A percentile compares a stretch with the other conserved stretches of the same genome.
Conservation (phyloP, 2,888 invertebrate genomes). For the Eristalis tenax region DNA sequence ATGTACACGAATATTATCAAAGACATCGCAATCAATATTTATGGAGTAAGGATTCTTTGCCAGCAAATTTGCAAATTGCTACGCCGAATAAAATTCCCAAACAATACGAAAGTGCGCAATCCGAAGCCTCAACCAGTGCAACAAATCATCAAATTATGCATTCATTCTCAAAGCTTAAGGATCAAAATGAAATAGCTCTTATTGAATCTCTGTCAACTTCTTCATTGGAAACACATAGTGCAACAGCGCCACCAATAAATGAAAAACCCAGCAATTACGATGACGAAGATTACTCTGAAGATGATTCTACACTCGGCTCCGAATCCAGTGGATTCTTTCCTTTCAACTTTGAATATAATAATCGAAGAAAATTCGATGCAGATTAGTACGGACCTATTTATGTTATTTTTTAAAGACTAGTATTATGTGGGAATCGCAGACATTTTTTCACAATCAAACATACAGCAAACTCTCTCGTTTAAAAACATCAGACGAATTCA, state of each 20-base stretch:
- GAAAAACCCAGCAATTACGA: slow-evolving; percentile 66
- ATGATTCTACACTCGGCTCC: slow-evolving; percentile 49
- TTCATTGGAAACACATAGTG: slow-evolving; percentile 39
- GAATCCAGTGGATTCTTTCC: slow-evolving; percentile 68
- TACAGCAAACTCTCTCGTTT: background rate
- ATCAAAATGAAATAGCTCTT: slow-evolving; percentile 42
- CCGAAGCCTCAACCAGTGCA: slow-evolving; percentile 34
- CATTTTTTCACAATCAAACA: slow-evolving; percentile 35
- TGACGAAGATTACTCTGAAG: slow-evolving; percentile 69
- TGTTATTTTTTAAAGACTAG: slow-evolving; percentile 62
- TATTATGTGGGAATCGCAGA: slow-evolving; percentile 52
- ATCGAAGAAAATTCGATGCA: slow-evolving; percentile 67
- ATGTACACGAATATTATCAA: slow-evolving; percentile 79
- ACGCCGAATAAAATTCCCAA: slow-evolving; percentile 19
- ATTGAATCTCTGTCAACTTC: slow-evolving; percentile 49
- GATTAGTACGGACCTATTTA: slow-evolving; percentile 71
- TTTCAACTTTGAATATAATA: slow-evolving; percentile 60
- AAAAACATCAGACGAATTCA: background rate
- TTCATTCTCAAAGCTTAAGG: slow-evolving; percentile 33
- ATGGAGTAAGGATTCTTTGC: slow-evolving; percentile 40
- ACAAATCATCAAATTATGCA: slow-evolving; percentile 16
- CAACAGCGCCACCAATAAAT: slow-evolving; percentile 68
- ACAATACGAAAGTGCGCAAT: slow-evolving; percentile 8
- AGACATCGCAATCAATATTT: slow-evolving; percentile 82
- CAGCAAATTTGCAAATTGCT: slow-evolving; percentile 28